A percentile compares a stretch with the other conserved stretches of the same genome.
These are phyloP conservation scores for Lepisosteus oculatus DNA, from an alignment of 2,113 vertebrate genomes.

Conservation along the genomic window DNA sequence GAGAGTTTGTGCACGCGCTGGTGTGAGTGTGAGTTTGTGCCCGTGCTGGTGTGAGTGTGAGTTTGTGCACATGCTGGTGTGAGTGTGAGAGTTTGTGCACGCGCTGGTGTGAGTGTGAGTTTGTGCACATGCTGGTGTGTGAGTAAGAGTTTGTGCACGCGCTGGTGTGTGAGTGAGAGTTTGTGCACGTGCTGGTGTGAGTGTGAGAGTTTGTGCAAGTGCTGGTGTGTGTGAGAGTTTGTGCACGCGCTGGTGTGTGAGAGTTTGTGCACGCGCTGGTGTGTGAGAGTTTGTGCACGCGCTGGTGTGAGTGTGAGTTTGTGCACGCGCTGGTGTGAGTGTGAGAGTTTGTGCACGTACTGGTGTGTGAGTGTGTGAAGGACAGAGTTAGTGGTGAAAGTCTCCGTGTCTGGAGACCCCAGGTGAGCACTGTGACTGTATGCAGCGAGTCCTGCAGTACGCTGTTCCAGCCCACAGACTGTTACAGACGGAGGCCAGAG, in stretches of 20 bases:
- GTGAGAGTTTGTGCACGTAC: background rate
- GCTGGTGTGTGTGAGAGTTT: no score
- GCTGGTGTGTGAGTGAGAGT: background rate
- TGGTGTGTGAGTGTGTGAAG: background rate
- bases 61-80: background rate
- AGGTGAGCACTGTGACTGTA: slow-evolving; percentile 15
- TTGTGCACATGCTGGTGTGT: no score
- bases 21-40: no score
- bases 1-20: background rate
- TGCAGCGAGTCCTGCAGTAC: background rate
- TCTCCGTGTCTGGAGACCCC: background rate
- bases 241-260: slow-evolving; percentile 7
- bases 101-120: no score
- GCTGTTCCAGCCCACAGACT: no score
- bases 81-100: no score
- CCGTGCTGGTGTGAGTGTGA: background rate
- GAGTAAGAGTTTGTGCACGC: no score
- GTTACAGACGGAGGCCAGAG: slow-evolving; percentile 13
- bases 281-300: background rate
- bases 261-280: background rate
- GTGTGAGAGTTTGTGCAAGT: no score
- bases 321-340: background rate
- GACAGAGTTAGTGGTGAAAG: background rate
- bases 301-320: background rate
- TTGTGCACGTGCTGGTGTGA: no score